Evolutionary conservation across 1,140 invertebrate species (phyloP).

Genomic region (Cardiocondyla obscurior): DNA sequence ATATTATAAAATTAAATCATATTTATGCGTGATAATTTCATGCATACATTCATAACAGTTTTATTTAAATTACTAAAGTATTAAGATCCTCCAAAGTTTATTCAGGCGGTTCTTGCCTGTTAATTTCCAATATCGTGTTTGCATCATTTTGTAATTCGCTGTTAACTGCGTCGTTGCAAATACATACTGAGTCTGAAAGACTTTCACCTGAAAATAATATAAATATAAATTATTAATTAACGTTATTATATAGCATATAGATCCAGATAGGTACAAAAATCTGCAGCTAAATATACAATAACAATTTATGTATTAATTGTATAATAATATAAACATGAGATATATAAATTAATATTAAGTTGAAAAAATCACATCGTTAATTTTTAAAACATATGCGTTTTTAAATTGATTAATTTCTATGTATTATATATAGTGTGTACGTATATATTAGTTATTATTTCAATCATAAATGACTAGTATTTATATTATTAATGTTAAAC

Average conservation of each 20-base stretch:
- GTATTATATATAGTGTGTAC: not conserved
- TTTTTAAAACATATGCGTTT: not conserved
- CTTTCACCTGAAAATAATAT: slow-evolving; percentile 60
- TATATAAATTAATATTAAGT: not conserved
- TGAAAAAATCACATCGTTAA: not conserved
- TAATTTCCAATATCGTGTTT: slow-evolving; percentile 43
- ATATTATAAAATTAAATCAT: not conserved
- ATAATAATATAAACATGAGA: not conserved
- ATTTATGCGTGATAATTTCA: not conserved
- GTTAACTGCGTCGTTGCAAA: slow-evolving; percentile 62
- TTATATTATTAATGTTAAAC: not conserved
- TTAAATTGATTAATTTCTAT: not conserved
- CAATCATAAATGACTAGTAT: not conserved
- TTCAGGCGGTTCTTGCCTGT: slow-evolving; percentile 13
- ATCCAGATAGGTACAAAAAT: not conserved
- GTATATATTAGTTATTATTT: slow-evolving; percentile 8
- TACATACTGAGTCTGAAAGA: slow-evolving; percentile 58
- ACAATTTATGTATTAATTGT: not conserved
- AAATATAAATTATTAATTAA: slow-evolving; percentile 12
- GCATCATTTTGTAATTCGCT: slow-evolving; percentile 58
- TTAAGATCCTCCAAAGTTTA: not conserved
- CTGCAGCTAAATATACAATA: not conserved
- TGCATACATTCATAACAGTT: slow-evolving; percentile 14
- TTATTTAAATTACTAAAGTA: slow-evolving; percentile 18
- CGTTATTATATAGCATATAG: not conserved